These are phyloP conservation scores for Thripadectes ignobilis DNA, from an alignment of 2,797 vertebrate genomes.

Conservation along the genomic window DNA sequence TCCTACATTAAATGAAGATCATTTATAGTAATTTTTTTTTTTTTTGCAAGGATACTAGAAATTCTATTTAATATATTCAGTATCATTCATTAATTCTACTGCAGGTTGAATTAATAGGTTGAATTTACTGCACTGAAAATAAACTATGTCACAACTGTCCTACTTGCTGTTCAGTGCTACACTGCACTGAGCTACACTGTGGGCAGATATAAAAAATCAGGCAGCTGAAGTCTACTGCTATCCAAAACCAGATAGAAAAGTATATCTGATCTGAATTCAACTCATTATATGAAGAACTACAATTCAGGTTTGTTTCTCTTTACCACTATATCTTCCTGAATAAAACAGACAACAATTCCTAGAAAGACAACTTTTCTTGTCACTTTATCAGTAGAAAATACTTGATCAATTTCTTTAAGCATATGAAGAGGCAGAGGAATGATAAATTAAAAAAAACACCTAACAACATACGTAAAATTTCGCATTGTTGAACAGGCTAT, in stretches of 20 bases:
- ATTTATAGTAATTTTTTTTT: background rate
- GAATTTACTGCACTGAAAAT: background rate
- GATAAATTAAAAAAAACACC: rapidly evolving
- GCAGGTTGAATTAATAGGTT: background rate
- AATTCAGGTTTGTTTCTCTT: background rate
- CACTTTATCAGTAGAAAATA: background rate
- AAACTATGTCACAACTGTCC: background rate
- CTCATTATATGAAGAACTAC: background rate
- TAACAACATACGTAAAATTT: background rate
- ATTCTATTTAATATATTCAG: background rate
- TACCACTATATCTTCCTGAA: background rate
- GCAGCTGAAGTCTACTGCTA: background rate
- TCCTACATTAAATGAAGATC: background rate
- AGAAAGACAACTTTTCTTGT: background rate
- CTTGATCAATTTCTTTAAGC: background rate
- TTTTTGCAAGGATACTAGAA: background rate
- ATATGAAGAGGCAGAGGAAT: background rate
- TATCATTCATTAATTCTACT: background rate
- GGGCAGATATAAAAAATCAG: background rate
- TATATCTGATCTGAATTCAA: background rate
- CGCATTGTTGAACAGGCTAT: background rate
- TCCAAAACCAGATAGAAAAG: background rate
- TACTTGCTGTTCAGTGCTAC: background rate
- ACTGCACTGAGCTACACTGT: background rate
- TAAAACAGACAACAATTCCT: background rate